Evolutionary conservation across 1,140 invertebrate genomes (phyloP), one percentile per base, ranked within the genome.

Genomic region (Cotesia vestalis): DNA sequence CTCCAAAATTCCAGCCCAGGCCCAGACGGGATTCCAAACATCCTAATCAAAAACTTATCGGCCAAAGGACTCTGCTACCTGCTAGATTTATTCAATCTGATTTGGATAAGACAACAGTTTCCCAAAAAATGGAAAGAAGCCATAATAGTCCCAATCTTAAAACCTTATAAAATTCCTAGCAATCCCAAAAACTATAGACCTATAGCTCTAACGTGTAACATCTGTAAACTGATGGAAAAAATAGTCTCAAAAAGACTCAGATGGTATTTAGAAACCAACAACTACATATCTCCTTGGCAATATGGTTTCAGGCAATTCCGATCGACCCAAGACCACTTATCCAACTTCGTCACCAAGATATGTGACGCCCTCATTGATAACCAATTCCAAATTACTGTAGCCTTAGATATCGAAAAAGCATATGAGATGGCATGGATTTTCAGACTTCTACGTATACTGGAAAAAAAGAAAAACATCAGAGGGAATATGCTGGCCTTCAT

Each of bases 1-100:
- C 4, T 46, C n/a, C n/a, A 59, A 40, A 73, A 73, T 4, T 60
- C 72, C 0, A 70, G 62, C 14, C 73, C 68, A 17, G 72, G 66
- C 36, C 68, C 73, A 4, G 72, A 74, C 17, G 52, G 27, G 9
- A 70, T 70, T n/a, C 68, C 73, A 17, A 66, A 38, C n/a, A 53
- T 66, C 5, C 17, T 74, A 4, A 66, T 74, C 14, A 70, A 74
- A 66, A 57, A 70, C 11, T 52, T 73, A 4, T 40, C 64, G 3
- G n/a, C 3, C 1, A 0, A 62, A 35, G 60, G 27, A 35, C 14
- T 66, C 11, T 8, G 61, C 27, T 70, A 70, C 36, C 12, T 70
- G 1, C 35, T 70, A 3, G n/a, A 70, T 12, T 3, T 70, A 6
- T 70, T 46, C 17, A 70, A 70, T 34, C 34, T 61, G 4, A 61